These are phyloP conservation scores for Plebejus anna DNA, from an alignment of 2,888 invertebrate species.

Conservation along the genomic window DNA sequence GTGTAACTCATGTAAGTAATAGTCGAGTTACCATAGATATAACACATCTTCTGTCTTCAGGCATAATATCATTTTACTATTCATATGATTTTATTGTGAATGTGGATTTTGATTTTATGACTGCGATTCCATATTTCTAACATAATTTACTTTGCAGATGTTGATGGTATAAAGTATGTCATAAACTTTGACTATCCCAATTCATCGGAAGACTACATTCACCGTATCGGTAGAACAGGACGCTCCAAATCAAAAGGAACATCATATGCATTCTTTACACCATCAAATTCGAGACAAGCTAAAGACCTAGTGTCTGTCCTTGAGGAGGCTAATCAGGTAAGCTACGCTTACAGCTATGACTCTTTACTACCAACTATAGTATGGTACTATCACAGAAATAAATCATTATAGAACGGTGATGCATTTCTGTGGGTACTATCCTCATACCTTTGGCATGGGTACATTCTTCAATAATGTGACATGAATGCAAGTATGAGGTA, in stretches of 20 bases:
- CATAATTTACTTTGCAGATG: slow-evolving; percentile 83
- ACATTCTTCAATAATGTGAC: slow-evolving; percentile 82
- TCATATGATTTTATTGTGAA: slow-evolving; percentile 27
- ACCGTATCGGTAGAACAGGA: slow-evolving; percentile 96
- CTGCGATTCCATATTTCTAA: slow-evolving; percentile 22
- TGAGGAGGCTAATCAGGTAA: slow-evolving; percentile 91
- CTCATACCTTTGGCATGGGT: slow-evolving; percentile 90
- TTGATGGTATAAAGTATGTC: slow-evolving; percentile 97
- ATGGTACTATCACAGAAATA: slow-evolving; percentile 44
- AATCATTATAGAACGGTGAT: too few relatives aligned
- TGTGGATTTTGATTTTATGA: slow-evolving; percentile 39
- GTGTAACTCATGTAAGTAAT: slow-evolving; percentile 78
- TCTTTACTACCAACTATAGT: background rate
- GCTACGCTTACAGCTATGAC: background rate
- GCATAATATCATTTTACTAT: slow-evolving; percentile 19
- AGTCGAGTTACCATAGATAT: slow-evolving; percentile 62
- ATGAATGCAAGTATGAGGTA: slow-evolving; percentile 89
- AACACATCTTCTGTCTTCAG: slow-evolving; percentile 29
- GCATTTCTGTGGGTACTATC: slow-evolving; percentile 44
- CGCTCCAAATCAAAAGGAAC: slow-evolving; percentile 92
- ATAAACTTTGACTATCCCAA: slow-evolving; percentile 98
- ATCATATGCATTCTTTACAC: slow-evolving; percentile 97
- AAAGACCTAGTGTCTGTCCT: slow-evolving; percentile 93
- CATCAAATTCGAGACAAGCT: slow-evolving; percentile 91
- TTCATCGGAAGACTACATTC: slow-evolving; percentile 97